Percentiles rank a stretch among this genome's conserved stretches.
Conservation (phyloP, 2,113 vertebrate species). For the Amphilophus citrinellus region DNA sequence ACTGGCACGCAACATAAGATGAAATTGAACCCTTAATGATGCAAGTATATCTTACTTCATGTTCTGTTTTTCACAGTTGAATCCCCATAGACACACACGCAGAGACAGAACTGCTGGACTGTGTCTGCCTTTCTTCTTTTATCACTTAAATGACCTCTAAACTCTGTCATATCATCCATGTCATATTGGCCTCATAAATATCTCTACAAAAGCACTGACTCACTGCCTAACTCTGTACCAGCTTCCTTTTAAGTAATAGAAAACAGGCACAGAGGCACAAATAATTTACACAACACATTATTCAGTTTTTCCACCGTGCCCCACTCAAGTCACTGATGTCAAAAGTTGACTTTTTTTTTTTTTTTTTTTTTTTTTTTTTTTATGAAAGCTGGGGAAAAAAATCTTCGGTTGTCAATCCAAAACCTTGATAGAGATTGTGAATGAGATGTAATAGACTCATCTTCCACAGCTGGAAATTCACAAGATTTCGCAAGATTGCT, state of each 20-base stretch:
- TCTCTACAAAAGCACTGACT: constrained; percentile 50
- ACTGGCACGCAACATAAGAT: constrained; percentile 29
- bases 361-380: neutral
- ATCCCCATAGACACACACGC: constrained; percentile 3
- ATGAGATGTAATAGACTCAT: neutral
- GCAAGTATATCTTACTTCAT: constrained; percentile 35
- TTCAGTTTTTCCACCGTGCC: neutral
- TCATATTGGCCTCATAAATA: constrained; percentile 59
- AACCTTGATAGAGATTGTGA: neutral
- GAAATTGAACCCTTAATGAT: constrained; percentile 48
- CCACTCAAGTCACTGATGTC: neutral
- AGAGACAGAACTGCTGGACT: constrained; percentile 13
- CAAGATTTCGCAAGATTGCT: neutral
- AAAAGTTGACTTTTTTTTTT: neutral
- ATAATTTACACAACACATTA: constrained; percentile 24
- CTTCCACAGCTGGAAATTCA: neutral
- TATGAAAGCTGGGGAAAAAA: neutral
- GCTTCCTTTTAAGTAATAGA: constrained; percentile 26
- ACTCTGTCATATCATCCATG: constrained; percentile 51
- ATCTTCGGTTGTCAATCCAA: neutral
- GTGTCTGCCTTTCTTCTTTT: constrained; percentile 43
- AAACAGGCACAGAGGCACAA: constrained; percentile 31
- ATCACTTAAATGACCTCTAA: constrained; percentile 65
- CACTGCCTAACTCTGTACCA: constrained; percentile 28
- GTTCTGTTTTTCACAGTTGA: constrained; percentile 25